Conservation (phyloP, 2,888 invertebrate genomes). For the Cosmopolites sordidus region DNA sequence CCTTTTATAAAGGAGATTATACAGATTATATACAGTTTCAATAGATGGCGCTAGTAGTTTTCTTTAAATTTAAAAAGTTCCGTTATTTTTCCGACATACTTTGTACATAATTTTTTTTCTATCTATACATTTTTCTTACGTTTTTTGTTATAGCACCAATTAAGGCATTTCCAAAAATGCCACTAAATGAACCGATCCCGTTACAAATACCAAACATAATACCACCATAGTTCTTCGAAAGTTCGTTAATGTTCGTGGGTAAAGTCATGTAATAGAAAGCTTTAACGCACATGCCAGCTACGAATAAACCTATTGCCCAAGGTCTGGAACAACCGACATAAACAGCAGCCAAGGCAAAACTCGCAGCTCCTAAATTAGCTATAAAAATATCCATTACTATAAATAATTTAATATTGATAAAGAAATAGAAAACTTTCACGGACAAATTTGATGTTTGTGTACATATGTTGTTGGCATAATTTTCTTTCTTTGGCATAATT, state of each 20-base stretch:
- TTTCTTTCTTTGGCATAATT: no score
- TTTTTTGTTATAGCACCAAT: slow-evolving; percentile 57
- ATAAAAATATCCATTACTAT: slow-evolving; percentile 25
- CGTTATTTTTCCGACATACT: no score
- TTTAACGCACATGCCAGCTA: slow-evolving; percentile 60
- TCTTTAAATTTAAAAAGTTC: no score
- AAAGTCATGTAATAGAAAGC: slow-evolving; percentile 63
- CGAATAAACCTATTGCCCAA: slow-evolving; percentile 53
- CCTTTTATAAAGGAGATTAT: no score
- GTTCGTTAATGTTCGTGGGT: slow-evolving; percentile 59
- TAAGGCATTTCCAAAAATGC: slow-evolving; percentile 56
- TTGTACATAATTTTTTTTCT: no score
- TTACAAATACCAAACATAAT: slow-evolving; percentile 59
- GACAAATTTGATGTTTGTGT: no score
- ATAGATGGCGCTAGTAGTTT: no score
- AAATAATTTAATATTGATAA: no score
- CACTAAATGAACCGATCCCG: slow-evolving; percentile 56
- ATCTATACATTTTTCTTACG: no score
- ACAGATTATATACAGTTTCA: no score
- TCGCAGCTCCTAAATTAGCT: slow-evolving; percentile 59
- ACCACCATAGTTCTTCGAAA: slow-evolving; percentile 59
- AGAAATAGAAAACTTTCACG: no score
- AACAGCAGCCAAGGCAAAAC: slow-evolving; percentile 58
- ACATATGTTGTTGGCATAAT: no score
- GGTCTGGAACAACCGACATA: slow-evolving; percentile 57